A percentile compares a stretch with the other conserved stretches of the same genome.
Evolutionary conservation across 2,797 vertebrate species (phyloP).

Genomic region (Alosa sapidissima): DNA sequence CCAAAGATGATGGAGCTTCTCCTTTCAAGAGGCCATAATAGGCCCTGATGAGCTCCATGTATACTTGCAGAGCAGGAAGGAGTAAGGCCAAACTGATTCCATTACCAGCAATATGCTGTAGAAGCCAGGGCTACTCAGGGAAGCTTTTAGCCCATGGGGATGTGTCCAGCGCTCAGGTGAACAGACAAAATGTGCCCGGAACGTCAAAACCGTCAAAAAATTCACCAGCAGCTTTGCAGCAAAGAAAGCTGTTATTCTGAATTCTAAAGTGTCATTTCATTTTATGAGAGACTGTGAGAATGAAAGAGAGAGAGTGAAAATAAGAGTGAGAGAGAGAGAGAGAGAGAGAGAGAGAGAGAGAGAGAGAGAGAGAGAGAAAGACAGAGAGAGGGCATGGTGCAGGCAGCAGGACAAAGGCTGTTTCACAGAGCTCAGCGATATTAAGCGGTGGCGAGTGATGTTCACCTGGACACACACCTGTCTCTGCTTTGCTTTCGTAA

Average conservation of each 20-base stretch:
- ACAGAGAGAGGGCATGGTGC: background rate
- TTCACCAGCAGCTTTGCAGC: background rate
- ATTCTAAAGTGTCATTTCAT: background rate
- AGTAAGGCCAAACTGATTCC: background rate
- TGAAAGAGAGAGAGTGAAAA: background rate
- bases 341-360: background rate
- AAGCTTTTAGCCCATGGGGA: background rate
- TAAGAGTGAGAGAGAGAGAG: too few relatives aligned
- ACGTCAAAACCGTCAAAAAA: background rate
- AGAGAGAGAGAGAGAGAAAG: background rate
- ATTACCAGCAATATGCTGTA: background rate
- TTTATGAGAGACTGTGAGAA: background rate
- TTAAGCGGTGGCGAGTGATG: conserved; percentile 32
- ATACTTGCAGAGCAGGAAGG: conserved; percentile 1
- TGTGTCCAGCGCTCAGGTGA: background rate
- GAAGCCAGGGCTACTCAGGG: background rate
- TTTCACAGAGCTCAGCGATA: conserved; percentile 20
- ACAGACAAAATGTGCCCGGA: background rate
- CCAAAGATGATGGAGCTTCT: conserved; percentile 6
- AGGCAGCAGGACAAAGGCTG: background rate
- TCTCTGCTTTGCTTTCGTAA: conserved; percentile 30
- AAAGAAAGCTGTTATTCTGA: background rate
- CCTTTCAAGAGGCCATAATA: conserved; percentile 13
- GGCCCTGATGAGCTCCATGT: background rate
- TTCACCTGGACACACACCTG: conserved; percentile 40